phyloP scores from a whole-genome alignment of 2,797 vertebrate species.

The Clarias fuscus region DNA sequence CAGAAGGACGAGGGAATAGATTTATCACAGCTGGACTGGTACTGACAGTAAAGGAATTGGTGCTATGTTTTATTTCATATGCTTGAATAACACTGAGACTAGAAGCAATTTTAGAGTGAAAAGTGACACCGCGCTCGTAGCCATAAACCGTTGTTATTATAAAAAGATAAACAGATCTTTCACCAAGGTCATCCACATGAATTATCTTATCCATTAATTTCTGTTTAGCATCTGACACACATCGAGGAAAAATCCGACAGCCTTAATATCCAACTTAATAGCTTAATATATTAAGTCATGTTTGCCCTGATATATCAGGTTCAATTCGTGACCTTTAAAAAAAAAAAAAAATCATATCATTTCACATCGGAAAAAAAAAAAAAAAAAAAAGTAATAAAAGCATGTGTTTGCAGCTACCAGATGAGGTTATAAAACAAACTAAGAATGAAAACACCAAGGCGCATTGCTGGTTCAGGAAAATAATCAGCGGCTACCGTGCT shows the following conservation, averaged over 20 bases:
- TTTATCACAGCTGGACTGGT: conserved; percentile 45
- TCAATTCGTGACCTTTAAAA: neutral
- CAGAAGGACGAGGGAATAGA: conserved; percentile 16
- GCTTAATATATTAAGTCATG: too few relatives aligned
- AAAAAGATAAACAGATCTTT: neutral
- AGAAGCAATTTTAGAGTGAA: conserved; percentile 29
- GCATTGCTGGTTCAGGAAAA: too few relatives aligned
- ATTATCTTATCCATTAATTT: neutral
- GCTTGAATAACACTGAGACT: conserved; percentile 43
- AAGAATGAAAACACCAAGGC: neutral
- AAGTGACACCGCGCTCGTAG: conserved; percentile 21
- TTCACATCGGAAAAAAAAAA: neutral
- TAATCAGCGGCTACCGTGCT: too few relatives aligned
- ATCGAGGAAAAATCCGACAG: too few relatives aligned
- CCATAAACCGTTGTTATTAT: neutral
- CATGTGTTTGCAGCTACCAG: neutral
- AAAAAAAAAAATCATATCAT: neutral
- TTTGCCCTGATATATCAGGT: neutral
- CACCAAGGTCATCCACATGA: neutral
- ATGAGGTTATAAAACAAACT: neutral
- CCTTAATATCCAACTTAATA: neutral
- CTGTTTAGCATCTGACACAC: neutral
- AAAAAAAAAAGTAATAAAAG: neutral
- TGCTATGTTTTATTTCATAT: conserved; percentile 40
- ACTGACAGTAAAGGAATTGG: conserved; percentile 45